phyloP scores from a whole-genome alignment of 2,113 vertebrate species.

The Heloderma charlesbogerti region DNA sequence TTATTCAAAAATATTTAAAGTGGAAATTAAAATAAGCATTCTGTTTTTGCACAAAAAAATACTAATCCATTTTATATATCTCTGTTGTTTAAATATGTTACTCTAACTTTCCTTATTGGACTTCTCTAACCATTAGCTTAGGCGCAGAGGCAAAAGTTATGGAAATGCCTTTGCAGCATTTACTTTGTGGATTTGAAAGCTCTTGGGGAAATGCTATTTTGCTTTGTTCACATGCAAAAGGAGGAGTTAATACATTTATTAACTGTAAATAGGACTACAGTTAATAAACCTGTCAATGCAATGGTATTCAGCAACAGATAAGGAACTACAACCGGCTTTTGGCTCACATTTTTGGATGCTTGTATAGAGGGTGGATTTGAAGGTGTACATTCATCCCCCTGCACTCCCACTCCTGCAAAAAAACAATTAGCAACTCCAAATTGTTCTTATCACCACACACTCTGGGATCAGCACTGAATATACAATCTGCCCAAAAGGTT shows the following conservation, averaged over 20 bases:
- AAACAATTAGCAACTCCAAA: neutral
- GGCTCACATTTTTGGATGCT: neutral
- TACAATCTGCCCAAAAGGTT: neutral
- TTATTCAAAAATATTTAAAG: neutral
- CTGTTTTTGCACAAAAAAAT: neutral
- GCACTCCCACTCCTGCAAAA: too few relatives aligned
- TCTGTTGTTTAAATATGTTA: neutral
- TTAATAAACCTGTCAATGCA: neutral
- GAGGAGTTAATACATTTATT: too few relatives aligned
- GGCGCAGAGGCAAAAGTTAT: neutral
- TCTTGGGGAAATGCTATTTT: neutral
- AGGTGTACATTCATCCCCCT: neutral
- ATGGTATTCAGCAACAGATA: neutral
- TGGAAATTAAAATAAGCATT: neutral
- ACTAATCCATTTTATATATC: neutral
- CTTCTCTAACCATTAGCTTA: accelerated
- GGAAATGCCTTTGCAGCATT: neutral
- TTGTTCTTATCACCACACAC: neutral
- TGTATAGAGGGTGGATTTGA: neutral
- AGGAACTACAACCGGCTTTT: accelerated
- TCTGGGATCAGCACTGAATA: neutral
- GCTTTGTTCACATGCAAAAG: neutral
- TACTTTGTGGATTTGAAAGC: neutral
- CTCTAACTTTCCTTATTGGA: neutral
- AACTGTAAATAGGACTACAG: neutral